Conservation (phyloP, 2,888 invertebrate genomes). For the Oscheius myriophilus region DNA sequence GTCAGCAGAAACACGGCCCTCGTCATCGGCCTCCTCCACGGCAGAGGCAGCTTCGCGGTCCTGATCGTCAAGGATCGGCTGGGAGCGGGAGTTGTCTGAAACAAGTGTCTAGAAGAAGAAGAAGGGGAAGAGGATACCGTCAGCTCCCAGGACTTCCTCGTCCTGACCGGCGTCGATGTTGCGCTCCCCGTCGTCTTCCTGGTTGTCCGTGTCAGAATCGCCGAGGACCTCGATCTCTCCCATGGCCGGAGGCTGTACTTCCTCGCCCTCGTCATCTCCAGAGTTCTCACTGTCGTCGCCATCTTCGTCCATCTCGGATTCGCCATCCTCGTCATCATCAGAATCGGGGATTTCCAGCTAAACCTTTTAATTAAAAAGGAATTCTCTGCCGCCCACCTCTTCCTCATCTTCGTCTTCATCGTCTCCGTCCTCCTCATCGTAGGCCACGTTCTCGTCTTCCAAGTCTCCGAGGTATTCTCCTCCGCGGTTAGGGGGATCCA, state of each 20-base stretch:
- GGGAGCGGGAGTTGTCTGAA: conserved; percentile 37
- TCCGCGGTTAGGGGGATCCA: conserved; percentile 26
- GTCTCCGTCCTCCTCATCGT: conserved; percentile 17
- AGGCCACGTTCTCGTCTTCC: conserved; percentile 28
- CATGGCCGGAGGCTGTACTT: conserved; percentile 14
- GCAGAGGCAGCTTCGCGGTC: conserved; percentile 55
- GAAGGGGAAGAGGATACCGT: conserved; percentile 18
- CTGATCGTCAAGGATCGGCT: conserved; percentile 41
- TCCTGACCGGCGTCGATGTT: conserved; percentile 23
- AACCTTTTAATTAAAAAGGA: neutral
- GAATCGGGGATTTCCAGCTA: conserved; percentile 18
- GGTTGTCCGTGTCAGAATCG: conserved; percentile 15
- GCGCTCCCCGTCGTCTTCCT: conserved; percentile 29
- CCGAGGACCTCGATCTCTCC: conserved; percentile 21
- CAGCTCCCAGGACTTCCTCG: conserved; percentile 40
- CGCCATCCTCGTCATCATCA: conserved; percentile 26
- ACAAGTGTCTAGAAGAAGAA: neutral
- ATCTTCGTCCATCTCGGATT: conserved; percentile 27
- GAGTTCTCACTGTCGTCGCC: conserved; percentile 25
- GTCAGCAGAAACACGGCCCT: conserved; percentile 33
- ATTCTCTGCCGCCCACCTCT: neutral
- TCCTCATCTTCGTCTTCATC: conserved; percentile 23
- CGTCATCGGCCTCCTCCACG: conserved; percentile 52
- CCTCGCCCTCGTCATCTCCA: conserved; percentile 16
- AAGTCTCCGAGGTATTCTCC: conserved; percentile 12